These are phyloP conservation scores for Arctopsyche grandis DNA, from an alignment of 1,140 invertebrate species.

Conservation along the genomic window DNA sequence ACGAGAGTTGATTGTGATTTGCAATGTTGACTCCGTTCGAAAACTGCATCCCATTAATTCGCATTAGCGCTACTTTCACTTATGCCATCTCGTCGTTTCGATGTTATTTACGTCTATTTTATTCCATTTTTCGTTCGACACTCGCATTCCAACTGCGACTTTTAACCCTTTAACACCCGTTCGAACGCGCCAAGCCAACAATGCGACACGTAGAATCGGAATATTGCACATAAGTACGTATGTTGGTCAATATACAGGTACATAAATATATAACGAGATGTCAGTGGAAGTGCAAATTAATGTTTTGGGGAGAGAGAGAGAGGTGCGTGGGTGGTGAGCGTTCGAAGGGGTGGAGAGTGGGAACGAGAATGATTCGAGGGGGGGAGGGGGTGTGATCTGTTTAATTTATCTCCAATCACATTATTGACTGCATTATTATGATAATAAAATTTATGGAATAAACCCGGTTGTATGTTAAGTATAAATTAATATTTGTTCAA, in stretches of 20 bases:
- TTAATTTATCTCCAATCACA: constrained; percentile 43
- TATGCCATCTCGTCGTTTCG: not conserved
- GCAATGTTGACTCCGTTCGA: constrained; percentile 13
- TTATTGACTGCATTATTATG: constrained; percentile 46
- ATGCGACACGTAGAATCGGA: no score
- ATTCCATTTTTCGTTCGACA: not conserved
- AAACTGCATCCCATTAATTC: constrained; percentile 19
- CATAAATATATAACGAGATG: constrained; percentile 41
- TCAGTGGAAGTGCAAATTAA: constrained; percentile 11
- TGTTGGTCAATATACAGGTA: constrained; percentile 25
- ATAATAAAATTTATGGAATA: constrained; percentile 41
- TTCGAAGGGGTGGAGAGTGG: not conserved
- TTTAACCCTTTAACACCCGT: no score
- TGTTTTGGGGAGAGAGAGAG: constrained; percentile 21
- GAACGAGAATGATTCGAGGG: no score
- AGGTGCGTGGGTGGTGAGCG: not conserved
- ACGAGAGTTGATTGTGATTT: constrained; percentile 7
- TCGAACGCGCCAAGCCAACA: no score
- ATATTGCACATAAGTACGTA: not conserved
- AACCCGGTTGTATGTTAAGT: constrained; percentile 10
- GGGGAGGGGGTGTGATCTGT: constrained; percentile 19
- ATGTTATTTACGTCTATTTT: not conserved
- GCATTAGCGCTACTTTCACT: constrained; percentile 3
- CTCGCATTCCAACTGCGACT: not conserved
- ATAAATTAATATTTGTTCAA: constrained; percentile 18